Conservation (phyloP, 2,888 invertebrate genomes). For the Amorpha juglandis region DNA sequence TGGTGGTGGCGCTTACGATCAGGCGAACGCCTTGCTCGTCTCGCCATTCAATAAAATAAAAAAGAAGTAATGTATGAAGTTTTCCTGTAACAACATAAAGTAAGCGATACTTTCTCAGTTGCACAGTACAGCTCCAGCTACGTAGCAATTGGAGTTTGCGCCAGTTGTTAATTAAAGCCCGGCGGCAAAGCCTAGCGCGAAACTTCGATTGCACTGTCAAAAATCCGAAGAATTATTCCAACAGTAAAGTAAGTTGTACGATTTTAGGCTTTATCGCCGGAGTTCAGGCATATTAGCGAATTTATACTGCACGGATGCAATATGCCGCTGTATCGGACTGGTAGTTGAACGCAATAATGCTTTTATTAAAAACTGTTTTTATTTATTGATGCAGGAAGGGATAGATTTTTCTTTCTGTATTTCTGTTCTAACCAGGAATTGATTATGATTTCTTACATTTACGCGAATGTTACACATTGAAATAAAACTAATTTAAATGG, state of each 20-base stretch:
- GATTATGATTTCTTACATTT: too few relatives aligned
- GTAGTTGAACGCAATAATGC: conserved; percentile 62
- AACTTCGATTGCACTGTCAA: conserved; percentile 84
- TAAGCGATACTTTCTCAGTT: conserved; percentile 47
- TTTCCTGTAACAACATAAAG: conserved; percentile 56
- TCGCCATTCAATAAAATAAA: too few relatives aligned
- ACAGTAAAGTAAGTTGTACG: conserved; percentile 79
- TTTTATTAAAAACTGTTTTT: conserved; percentile 80
- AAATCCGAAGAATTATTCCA: conserved; percentile 83
- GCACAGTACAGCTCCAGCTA: conserved; percentile 59
- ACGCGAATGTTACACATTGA: too few relatives aligned
- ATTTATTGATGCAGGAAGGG: conserved; percentile 74
- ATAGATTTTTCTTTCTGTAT: conserved; percentile 55
- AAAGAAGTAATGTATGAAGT: too few relatives aligned
- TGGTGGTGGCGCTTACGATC: too few relatives aligned
- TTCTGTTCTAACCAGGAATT: conserved; percentile 21
- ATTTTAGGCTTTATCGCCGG: conserved; percentile 81
- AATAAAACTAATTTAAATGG: too few relatives aligned
- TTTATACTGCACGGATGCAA: conserved; percentile 78
- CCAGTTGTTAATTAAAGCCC: conserved; percentile 78
- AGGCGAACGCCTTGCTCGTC: too few relatives aligned
- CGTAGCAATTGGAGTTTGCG: conserved; percentile 65
- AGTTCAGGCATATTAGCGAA: conserved; percentile 82
- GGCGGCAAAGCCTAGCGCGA: conserved; percentile 73
- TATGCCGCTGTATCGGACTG: conserved; percentile 67